Conservation (phyloP, 1,140 invertebrate genomes). For the Magallana ariakensis region DNA sequence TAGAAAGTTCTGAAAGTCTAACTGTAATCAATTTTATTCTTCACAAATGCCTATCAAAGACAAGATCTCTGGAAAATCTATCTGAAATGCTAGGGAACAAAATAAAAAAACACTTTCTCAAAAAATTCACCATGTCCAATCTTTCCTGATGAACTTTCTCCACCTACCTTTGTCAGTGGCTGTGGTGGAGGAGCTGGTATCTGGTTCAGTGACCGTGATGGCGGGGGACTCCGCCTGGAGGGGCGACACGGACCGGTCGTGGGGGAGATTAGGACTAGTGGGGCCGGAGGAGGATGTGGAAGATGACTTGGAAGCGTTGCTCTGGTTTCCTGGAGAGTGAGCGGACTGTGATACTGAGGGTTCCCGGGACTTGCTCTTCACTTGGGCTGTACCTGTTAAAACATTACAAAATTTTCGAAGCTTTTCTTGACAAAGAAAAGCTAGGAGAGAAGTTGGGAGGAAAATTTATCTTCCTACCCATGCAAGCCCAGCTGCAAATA, state of each 20-base stretch:
- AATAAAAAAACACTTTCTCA: too few species aligned
- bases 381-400: slow-evolving; percentile 30
- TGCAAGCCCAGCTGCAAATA: too few species aligned
- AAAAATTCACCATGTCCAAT: too few species aligned
- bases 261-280: slow-evolving; percentile 60
- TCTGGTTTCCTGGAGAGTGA: slow-evolving; percentile 18
- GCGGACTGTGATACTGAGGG: not conserved
- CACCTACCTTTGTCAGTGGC: not conserved
- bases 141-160: too few species aligned
- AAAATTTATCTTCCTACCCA: too few species aligned
- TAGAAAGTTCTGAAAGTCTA: too few species aligned
- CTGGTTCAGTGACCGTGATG: slow-evolving; percentile 81
- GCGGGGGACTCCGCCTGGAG: slow-evolving; percentile 64
- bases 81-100: too few species aligned
- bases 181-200: slow-evolving; percentile 79
- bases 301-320: slow-evolving; percentile 20
- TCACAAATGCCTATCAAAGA: too few species aligned
- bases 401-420: not conserved
- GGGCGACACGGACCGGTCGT: slow-evolving; percentile 61
- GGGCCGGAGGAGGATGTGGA: slow-evolving; percentile 31
- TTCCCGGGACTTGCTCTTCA: slow-evolving; percentile 34
- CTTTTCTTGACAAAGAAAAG: too few species aligned
- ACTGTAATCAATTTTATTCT: too few species aligned
- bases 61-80: too few species aligned
- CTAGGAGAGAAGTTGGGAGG: too few species aligned